Base-by-base conservation (phyloP, 2,888 invertebrate genomes). In the Omphaloscelis lunosa region DNA sequence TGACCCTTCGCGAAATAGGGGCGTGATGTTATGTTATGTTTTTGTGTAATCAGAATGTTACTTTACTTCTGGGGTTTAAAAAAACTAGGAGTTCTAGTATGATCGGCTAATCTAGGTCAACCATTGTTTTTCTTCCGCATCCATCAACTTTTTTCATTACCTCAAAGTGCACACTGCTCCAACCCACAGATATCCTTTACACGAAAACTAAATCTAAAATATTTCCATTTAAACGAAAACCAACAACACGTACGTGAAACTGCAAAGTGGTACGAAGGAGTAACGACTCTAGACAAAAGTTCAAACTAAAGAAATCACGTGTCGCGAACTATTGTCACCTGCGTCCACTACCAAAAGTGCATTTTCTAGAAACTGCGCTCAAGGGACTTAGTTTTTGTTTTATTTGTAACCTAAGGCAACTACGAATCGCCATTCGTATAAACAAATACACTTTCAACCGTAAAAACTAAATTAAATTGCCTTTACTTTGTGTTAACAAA, bases 271-370 rank as follows among this genome's bases (percentile, higher is more conserved):
- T 87, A 72, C 83, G 69, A 81, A 78, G 68, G 79, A 82, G 78
- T 84, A 87, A 87, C 86, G 84, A 78, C 72, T 76, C 73, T 63
- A 27, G 80, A 75, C 80, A 80, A 83, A 91, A 90, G 86, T 90
- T 90, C 86, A 88, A 90, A 89, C 85, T 88, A 86, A 90, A 91
- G 89, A 87, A 91, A 92, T 90, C 90, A 86, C 89, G 89, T 89
- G 82, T 72, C 67, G 27, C 80, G 79, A 80, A 86, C 86, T 83
- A 92, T 91, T 92, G 92, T 92, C 93, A 93, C 93, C 92, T 93
- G 93, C 82, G 90, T 85, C 89, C 89, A 77, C 77, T 84, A 84
- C 87, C 86, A 88, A 91, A 90, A 89, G 89, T 89, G 89, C 88
- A 90, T 89, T 90, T 88, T 84, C 82, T 84, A 86, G 88, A 87